Base-by-base conservation (phyloP, 1,140 invertebrate genomes). In the Drosophila azteca region DNA sequence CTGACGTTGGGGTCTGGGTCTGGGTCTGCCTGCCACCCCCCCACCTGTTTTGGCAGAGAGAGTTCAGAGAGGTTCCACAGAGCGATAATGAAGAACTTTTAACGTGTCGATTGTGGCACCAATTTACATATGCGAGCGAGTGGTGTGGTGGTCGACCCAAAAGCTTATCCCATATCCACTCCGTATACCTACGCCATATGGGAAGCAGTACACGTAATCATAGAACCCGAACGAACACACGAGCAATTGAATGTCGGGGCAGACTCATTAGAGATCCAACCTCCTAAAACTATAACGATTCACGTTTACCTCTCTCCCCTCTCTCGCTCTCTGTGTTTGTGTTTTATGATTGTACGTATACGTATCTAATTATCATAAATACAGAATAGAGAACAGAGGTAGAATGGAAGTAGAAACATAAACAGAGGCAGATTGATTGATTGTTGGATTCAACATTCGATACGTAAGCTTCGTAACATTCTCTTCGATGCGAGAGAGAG, bases 351-450 rank as follows among this genome's bases (percentile, higher is more conserved):
- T 49, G 48, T 31, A 31, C 29, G 29, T 31, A 31, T 31, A 31
- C 29, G 29, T 61, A 53, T 52, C 83, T 76, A 82, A 87, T 87
- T 87, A 87, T 63, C 83, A 81, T 85, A 81, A 76, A 75, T 61
- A 63, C 46, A 60, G 72, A 79, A 83, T 46, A 69, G 43, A 31
- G 43, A 31, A 31, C 3, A n/a, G 9, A 6, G 13, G 13, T 49
- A 69, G 43, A 31, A 31, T 31, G n/a, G 9, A 2, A 7, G n/a
- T 22, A 26, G 54, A 7, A 50, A 24, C 48, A 45, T 13, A 13
- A 51, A 41, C 31, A 66, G 5, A 55, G 53, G 22, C 54, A 58
- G 44, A 66, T 70, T 79, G 79, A 75, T 81, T 58, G 69, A 77
- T 77, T 65, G 69, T 65, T 79, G 63, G 31, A 66, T 46, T 13